These are phyloP conservation scores for Anguilla pacifica DNA, from an alignment of 2,797 vertebrate genomes.

Conservation along the genomic window DNA sequence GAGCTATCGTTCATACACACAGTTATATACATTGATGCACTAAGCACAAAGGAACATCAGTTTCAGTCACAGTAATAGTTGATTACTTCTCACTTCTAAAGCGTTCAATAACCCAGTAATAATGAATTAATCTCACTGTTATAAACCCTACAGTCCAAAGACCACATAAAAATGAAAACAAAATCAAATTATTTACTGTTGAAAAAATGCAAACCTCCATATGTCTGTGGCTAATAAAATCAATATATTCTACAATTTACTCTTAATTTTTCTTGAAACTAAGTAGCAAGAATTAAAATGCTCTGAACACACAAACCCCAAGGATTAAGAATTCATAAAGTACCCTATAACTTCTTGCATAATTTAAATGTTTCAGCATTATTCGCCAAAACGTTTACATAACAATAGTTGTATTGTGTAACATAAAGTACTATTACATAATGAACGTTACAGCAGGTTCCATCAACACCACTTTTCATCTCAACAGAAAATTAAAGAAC, in stretches of 20 bases:
- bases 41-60: neutral
- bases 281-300: neutral
- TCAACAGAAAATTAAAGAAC: neutral
- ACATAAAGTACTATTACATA: neutral
- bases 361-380: neutral
- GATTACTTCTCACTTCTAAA: neutral
- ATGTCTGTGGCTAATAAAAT: neutral
- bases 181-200: neutral
- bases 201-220: neutral
- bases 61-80: neutral
- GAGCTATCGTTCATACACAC: neutral
- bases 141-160: neutral
- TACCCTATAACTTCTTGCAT: neutral
- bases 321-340: neutral
- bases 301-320: neutral
- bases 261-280: neutral
- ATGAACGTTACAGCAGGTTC: neutral
- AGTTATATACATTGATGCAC: neutral
- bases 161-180: neutral
- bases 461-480: neutral
- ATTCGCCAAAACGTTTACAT: neutral
- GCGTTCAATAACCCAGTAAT: neutral
- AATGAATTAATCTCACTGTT: neutral
- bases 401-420: slow-evolving; percentile 49
- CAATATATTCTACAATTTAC: neutral